Evolutionary conservation across 2,797 vertebrate genomes (phyloP), one percentile per base, ranked within the genome.

Genomic region (Melanotaenia nigrans): DNA sequence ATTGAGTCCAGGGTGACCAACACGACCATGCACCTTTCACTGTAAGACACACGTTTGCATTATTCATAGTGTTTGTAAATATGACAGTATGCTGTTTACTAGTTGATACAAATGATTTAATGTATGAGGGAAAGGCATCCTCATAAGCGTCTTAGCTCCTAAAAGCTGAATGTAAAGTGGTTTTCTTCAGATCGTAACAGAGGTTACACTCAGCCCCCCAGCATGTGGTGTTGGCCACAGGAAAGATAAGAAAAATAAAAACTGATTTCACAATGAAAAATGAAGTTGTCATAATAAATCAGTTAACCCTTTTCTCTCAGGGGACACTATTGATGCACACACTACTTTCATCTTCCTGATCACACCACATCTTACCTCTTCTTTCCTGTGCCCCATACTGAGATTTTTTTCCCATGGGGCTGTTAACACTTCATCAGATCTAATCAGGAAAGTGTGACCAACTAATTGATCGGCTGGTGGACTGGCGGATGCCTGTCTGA

Each of bases 1-100:
- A 99, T 78, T 94, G 94, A 53, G 97, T 98, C 98, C 98, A 99
- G 0, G 96, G 90, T 0, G 97, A 97, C 98, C 98, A 99, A 91
- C 98, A 99, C 49, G 98, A 97, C 98, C 98, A 99, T 0, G 96
- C 95, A 0, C 98, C 97, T 53, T 95, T 95, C 42, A 98, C 98
- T 99, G 91, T 0, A 87, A 78, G 3, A 77, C 40, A 65, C 64
- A 90, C 59, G 81, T 54, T 42, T 14, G 73, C 75, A 73, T 42
- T 64, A 57, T 72, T 61, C 20, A 68, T 0, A 13, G 16, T 1
- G 13, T 51, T 57, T 45, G n/a, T 16, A 2, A 42, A 12, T 65
- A 16, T n/a, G 3, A 60, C 30, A 60, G 71, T 42, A 35, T 14
- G 6, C 13, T 61, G 7, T 24, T 13, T 35, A 10, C 20, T 14